Base-by-base conservation (phyloP, 2,888 invertebrate species). In the Cryptocephalus moraei region DNA sequence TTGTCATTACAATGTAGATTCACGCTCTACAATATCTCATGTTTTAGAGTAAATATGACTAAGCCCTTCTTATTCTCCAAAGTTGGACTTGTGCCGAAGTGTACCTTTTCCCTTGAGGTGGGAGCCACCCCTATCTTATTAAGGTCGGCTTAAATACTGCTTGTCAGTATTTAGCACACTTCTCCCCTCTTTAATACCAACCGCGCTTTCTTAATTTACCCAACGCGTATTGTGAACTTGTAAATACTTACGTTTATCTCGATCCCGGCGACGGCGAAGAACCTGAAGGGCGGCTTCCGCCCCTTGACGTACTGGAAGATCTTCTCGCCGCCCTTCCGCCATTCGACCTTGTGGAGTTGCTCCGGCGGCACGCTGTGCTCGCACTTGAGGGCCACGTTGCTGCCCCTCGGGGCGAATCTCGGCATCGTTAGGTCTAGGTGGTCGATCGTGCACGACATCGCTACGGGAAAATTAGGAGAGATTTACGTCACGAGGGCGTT, bases 231-330 rank as follows among this genome's bases (percentile, higher is more conserved):
- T n/a, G n/a, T n/a, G n/a, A n/a, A n/a, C n/a, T n/a, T n/a, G n/a
- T n/a, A n/a, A n/a, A 9, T 40, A 58, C 85, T 84, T 73, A 87
- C 87, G 69, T 86, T 85, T 50, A 87, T 77, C 60, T 79, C 79
- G 45, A 83, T 84, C 50, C 87, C 87, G n/a, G 78, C 77, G 47
- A 79, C 79, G 36, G 78, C 76, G 63, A 79, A 81, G 67, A 81
- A 76, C 54, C 75, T 75, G 65, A 81, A 86, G 46, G 87, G 86
- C 56, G 86, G 86, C 65, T 77, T 83, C 51, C 88, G 75, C 57
- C 84, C 83, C 62, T 81, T 82, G 66, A 88, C 82, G 69, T 82
- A 88, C 72, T 86, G 85, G 70, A 87, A 85, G 73, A 88, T 82
- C 73, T 86, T 88, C 65, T 76, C 77, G 58, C 79, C 79, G 58